These are phyloP conservation scores for Atopsyche davidsoni DNA, from an alignment of 1,140 invertebrate species.

Conservation along the genomic window DNA sequence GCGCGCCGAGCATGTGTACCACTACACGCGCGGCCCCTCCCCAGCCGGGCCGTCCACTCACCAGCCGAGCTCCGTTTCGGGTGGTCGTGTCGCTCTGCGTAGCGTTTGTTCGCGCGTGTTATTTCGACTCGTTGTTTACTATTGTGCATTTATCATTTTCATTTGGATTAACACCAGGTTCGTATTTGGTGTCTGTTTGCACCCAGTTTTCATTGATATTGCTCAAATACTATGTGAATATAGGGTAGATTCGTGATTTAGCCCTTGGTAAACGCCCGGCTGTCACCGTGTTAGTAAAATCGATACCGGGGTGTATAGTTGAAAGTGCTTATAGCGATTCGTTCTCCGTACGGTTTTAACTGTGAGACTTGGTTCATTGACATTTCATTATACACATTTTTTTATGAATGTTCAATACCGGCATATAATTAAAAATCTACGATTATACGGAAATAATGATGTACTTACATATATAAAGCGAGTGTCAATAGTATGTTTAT, in stretches of 20 bases:
- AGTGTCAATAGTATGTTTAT: too few relatives aligned
- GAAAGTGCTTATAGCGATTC: constrained; percentile 9
- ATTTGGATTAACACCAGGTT: constrained; percentile 8
- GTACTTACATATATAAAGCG: too few relatives aligned
- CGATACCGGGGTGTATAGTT: constrained; percentile 7
- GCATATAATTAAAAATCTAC: too few relatives aligned
- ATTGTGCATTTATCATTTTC: constrained; percentile 11
- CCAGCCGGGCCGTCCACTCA: too few relatives aligned
- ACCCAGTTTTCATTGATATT: not conserved
- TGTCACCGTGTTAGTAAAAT: constrained; percentile 6
- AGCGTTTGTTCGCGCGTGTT: constrained; percentile 3
- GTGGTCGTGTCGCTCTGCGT: constrained; percentile 7
- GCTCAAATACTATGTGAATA: not conserved
- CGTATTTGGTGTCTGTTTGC: not conserved
- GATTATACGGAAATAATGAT: too few relatives aligned
- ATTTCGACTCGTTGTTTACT: constrained; percentile 11
- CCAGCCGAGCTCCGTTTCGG: not conserved
- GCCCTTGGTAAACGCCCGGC: constrained; percentile 11
- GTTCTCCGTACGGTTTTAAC: constrained; percentile 1
- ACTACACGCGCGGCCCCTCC: too few relatives aligned
- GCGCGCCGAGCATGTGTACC: too few relatives aligned
- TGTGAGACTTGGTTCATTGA: too few relatives aligned
- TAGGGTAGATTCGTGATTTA: constrained; percentile 7
- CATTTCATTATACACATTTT: too few relatives aligned
- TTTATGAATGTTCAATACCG: too few relatives aligned